Percentiles rank a stretch among this genome's conserved stretches.
Evolutionary conservation across 2,888 invertebrate species (phyloP).

Genomic region (Calameuta idolon): DNA sequence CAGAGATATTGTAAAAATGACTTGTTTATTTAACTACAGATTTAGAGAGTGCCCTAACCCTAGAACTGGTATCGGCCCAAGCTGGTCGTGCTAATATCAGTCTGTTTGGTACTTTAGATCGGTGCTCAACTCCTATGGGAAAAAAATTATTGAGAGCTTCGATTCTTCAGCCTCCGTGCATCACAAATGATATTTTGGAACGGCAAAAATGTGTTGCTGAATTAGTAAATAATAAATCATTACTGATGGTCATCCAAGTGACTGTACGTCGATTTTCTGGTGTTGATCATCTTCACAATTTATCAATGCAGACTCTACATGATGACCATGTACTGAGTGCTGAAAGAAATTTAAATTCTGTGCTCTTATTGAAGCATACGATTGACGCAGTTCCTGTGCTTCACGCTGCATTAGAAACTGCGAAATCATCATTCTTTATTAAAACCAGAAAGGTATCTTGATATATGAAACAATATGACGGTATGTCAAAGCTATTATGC

Average conservation of each 20-base stretch:
- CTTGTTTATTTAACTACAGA: conserved; percentile 69
- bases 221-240: conserved; percentile 75
- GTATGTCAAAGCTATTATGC: conserved; percentile 18
- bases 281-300: conserved; percentile 81
- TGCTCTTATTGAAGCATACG: conserved; percentile 81
- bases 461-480: not conserved
- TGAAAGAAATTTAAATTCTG: conserved; percentile 83
- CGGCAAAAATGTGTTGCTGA: conserved; percentile 83
- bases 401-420: conserved; percentile 69
- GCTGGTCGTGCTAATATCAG: conserved; percentile 70
- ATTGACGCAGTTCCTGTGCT: conserved; percentile 80
- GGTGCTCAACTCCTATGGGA: conserved; percentile 81
- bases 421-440: conserved; percentile 70
- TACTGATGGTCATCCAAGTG: conserved; percentile 76
- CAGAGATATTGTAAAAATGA: not conserved
- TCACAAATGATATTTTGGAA: conserved; percentile 74
- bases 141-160: conserved; percentile 82
- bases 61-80: conserved; percentile 78
- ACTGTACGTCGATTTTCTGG: conserved; percentile 78
- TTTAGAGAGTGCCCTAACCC: conserved; percentile 81
- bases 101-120: conserved; percentile 76
- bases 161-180: conserved; percentile 83
- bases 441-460: conserved; percentile 72
- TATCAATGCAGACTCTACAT: conserved; percentile 68
- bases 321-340: conserved; percentile 66